Base-by-base conservation (phyloP, 2,797 vertebrate genomes). In the Anisognathus igniventris region DNA sequence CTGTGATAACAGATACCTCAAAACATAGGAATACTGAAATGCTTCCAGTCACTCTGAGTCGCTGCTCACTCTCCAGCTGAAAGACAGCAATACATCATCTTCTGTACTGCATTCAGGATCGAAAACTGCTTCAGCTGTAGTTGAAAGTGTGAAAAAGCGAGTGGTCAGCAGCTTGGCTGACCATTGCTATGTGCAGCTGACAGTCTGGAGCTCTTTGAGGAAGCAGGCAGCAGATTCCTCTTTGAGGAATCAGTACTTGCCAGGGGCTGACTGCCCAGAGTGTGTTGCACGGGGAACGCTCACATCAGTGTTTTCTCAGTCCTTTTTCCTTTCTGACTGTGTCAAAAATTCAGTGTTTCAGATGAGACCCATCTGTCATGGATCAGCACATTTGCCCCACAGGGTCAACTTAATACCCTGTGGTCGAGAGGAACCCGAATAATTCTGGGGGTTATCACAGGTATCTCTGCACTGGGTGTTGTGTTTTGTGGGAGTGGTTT, bases 381-480 rank as follows among this genome's bases (percentile, higher is more conserved):
- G 40, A 18, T 4, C 24, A 40, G 35, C 18, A 14, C 0, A 0
- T 80, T 75, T 66, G 1, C 4, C 9, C 10, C 9, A 3, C 6
- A 9, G 17, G 5, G 5, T 68, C 71, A n/a, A 53, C 22, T 22
- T 30, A 31, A 22, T 16, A 27, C 24, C 3, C 8, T 57, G 24
- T 6, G 1, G 11, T 2, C 8, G 12, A 67, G 50, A 53, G 31
- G 30, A 71, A 24, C 23, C 6, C 2, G 2, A 3, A 50, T 31
- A 1, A 5, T 44, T 66, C 6, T 33, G 33, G 15, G 42, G 22
- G 4, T 23, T 58, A 25, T 79, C 28, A 31, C 8, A 35, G 22
- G 27, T 82, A 0, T 7, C 17, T 57, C 5, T 21, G 17, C 44
- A 10, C 5, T 3, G 21, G 4, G 9, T 39, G 44, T 6, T 40